Conservation (phyloP, 2,113 vertebrate species). For the Solea solea region DNA sequence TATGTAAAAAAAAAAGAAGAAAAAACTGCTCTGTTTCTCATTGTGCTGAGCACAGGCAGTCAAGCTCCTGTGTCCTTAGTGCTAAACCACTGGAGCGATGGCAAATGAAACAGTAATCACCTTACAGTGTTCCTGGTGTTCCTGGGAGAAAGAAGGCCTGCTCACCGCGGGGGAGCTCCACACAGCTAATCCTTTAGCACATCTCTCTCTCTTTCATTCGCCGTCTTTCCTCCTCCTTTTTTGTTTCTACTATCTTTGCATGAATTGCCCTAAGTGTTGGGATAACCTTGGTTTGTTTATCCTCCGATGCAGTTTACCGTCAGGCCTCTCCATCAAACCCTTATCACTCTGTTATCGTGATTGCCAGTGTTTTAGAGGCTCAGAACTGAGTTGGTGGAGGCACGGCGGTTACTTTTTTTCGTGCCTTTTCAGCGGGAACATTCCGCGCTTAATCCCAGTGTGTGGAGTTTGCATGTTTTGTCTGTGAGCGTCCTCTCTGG, state of each 20-base stretch:
- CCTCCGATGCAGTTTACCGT: not conserved
- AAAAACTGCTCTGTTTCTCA: constrained; percentile 35
- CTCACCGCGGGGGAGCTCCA: constrained; percentile 76
- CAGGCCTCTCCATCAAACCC: not conserved
- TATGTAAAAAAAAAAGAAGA: not conserved
- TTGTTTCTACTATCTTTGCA: constrained; percentile 23
- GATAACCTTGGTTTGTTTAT: constrained; percentile 19
- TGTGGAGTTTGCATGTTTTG: too few relatives aligned
- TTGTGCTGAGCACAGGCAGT: constrained; percentile 66
- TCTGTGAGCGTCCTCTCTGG: too few relatives aligned
- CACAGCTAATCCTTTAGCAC: constrained; percentile 75
- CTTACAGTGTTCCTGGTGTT: constrained; percentile 82
- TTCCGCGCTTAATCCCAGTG: too few relatives aligned
- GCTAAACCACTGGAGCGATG: constrained; percentile 80
- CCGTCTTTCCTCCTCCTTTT: constrained; percentile 5
- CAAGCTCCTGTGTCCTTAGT: constrained; percentile 75
- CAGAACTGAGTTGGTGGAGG: too few relatives aligned
- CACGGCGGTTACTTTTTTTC: too few relatives aligned
- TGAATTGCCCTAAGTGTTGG: constrained; percentile 13
- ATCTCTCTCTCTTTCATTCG: constrained; percentile 49
- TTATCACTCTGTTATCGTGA: not conserved
- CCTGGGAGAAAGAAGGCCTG: constrained; percentile 64
- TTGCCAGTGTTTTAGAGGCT: not conserved
- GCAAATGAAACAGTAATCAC: constrained; percentile 84
- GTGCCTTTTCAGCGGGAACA: too few relatives aligned